phyloP scores from a whole-genome alignment of 2,888 invertebrate species.

The Cephus spinipes region DNA sequence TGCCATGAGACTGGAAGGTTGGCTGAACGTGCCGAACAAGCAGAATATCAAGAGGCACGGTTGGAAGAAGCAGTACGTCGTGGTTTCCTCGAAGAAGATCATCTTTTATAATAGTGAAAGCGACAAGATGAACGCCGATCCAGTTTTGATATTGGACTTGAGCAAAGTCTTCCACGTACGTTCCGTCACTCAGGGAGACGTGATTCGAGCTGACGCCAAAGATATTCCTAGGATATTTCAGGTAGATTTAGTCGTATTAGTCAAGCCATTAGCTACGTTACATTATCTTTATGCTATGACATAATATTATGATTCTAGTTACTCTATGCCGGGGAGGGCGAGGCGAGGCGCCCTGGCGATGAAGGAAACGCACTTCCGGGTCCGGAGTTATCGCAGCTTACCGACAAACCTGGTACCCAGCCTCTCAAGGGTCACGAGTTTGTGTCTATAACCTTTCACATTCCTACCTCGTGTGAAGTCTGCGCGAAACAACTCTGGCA shows the following conservation, averaged over 20 bases:
- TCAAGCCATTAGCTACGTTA: not conserved
- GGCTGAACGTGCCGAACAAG: constrained; percentile 95
- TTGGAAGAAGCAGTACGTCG: constrained; percentile 97
- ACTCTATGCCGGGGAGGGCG: constrained; percentile 97
- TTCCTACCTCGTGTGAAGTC: constrained; percentile 97
- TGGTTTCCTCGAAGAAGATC: constrained; percentile 96
- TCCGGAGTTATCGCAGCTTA: constrained; percentile 69
- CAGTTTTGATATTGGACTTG: constrained; percentile 94
- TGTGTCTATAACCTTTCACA: constrained; percentile 95
- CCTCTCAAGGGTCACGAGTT: constrained; percentile 95
- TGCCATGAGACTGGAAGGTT: constrained; percentile 88
- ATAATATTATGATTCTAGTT: constrained; percentile 66
- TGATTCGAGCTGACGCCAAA: constrained; percentile 98
- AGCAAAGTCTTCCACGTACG: constrained; percentile 99
- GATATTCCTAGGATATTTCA: constrained; percentile 99
- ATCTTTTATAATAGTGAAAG: constrained; percentile 96
- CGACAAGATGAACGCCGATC: constrained; percentile 94
- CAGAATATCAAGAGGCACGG: constrained; percentile 96
- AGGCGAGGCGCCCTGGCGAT: constrained; percentile 82
- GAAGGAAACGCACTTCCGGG: constrained; percentile 70
- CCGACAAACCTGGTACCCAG: constrained; percentile 74
- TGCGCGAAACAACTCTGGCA: constrained; percentile 98
- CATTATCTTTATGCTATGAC: not conserved
- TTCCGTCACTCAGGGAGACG: constrained; percentile 98
- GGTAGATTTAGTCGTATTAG: constrained; percentile 60